phyloP scores from a whole-genome alignment of 2,797 vertebrate species.

The Protonibea diacanthus region DNA sequence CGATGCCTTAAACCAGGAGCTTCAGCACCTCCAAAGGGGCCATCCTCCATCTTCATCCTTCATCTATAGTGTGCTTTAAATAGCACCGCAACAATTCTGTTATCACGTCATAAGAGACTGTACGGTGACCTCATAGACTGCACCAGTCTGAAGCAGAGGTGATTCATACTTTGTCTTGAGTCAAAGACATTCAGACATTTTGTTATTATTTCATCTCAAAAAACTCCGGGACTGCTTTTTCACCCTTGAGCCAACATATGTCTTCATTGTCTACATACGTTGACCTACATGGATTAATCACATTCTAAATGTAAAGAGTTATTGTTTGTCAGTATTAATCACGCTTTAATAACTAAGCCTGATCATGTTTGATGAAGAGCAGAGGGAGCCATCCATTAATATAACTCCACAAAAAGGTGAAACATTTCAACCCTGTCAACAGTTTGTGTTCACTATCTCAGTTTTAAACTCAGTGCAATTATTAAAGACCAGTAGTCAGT shows the following conservation, averaged over 20 bases:
- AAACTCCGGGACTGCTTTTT: conserved; percentile 52
- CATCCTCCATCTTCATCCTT: conserved; percentile 40
- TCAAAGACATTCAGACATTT: conserved; percentile 63
- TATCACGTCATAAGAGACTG: conserved; percentile 35
- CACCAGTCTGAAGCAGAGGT: conserved; percentile 45
- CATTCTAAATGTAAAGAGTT: conserved; percentile 21
- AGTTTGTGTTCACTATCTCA: not conserved
- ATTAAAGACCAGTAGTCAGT: conserved; percentile 17
- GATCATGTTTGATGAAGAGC: not conserved
- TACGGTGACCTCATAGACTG: conserved; percentile 31
- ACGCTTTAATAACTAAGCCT: conserved; percentile 28
- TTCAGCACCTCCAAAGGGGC: conserved; percentile 61
- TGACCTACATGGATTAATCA: conserved; percentile 20
- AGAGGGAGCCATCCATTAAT: conserved; percentile 4
- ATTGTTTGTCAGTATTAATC: conserved; percentile 65
- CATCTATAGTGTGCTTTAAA: conserved; percentile 25
- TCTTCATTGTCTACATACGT: conserved; percentile 16
- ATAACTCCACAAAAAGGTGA: not conserved
- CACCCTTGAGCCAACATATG: conserved; percentile 31
- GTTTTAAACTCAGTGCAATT: conserved; percentile 50
- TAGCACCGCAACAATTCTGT: conserved; percentile 30
- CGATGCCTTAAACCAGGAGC: conserved; percentile 79
- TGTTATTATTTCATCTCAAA: conserved; percentile 37
- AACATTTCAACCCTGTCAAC: conserved; percentile 17
- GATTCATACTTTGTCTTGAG: conserved; percentile 57